Conservation (phyloP, 2,113 vertebrate genomes). For the Coturnix japonica region DNA sequence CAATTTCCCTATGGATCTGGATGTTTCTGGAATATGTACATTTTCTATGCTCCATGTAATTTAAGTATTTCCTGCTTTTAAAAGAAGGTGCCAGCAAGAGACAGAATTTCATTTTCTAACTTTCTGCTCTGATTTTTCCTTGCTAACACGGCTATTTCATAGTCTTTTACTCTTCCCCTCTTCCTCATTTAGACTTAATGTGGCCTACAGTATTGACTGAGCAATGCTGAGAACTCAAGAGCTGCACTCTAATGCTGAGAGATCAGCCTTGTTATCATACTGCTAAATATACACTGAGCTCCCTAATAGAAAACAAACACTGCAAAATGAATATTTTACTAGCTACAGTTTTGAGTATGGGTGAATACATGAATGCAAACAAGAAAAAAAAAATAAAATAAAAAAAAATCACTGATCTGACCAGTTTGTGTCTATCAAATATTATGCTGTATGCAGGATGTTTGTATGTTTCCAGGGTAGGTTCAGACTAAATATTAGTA, state of each 20-base stretch:
- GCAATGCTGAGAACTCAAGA: neutral
- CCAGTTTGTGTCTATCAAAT: neutral
- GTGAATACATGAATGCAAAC: neutral
- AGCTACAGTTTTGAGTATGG: neutral
- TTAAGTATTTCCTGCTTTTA: neutral
- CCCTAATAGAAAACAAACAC: neutral
- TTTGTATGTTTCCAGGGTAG: neutral
- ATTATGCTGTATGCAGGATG: neutral
- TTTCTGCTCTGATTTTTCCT: neutral
- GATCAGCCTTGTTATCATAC: neutral
- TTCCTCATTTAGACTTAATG: neutral
- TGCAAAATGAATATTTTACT: neutral
- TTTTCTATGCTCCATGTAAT: neutral
- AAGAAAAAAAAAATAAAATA: neutral
- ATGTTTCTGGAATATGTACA: neutral
- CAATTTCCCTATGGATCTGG: neutral
- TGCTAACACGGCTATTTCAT: neutral
- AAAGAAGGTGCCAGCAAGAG: neutral
- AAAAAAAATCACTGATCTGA: neutral
- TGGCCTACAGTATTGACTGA: neutral
- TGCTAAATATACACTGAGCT: neutral
- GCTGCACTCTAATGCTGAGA: neutral
- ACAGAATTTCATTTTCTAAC: neutral
- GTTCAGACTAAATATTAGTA: neutral
- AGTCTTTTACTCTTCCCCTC: neutral